These are phyloP conservation scores for Macrotus californicus DNA, from an alignment of 2,113 vertebrate species.

Conservation along the genomic window DNA sequence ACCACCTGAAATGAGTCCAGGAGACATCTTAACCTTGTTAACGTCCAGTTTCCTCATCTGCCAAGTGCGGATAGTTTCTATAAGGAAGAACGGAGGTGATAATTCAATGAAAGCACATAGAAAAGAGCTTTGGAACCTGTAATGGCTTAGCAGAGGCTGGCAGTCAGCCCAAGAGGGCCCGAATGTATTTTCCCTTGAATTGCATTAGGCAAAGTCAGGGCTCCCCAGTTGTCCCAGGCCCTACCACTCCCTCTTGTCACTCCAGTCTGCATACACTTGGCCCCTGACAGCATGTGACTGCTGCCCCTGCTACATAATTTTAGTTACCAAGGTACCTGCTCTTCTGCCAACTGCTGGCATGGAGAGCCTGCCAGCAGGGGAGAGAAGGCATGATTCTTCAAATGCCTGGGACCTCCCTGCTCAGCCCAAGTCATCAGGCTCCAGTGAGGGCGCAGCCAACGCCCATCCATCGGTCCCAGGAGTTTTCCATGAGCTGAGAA, in stretches of 20 bases:
- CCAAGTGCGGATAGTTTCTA: neutral
- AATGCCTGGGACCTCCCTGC: neutral
- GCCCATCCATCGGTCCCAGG: neutral
- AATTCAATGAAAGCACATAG: neutral
- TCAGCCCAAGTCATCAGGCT: neutral
- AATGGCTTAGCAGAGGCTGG: neutral
- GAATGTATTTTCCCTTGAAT: neutral
- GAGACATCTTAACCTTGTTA: neutral
- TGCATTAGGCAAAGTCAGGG: neutral
- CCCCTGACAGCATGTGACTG: neutral
- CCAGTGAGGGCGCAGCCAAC: neutral
- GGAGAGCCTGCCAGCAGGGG: neutral
- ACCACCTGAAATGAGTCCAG: neutral
- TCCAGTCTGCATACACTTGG: neutral
- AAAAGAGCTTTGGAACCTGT: neutral
- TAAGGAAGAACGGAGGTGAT: neutral
- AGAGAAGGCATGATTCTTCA: neutral
- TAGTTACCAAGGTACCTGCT: neutral
- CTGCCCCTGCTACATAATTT: neutral
- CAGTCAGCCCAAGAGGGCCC: neutral
- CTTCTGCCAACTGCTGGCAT: neutral
- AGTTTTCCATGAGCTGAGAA: slow-evolving; percentile 18
- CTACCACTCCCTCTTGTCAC: neutral
- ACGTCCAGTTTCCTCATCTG: neutral
- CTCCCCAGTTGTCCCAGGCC: neutral